These are phyloP conservation scores for Syndactyla subalaris DNA, from an alignment of 2,797 vertebrate species.

Conservation along the genomic window DNA sequence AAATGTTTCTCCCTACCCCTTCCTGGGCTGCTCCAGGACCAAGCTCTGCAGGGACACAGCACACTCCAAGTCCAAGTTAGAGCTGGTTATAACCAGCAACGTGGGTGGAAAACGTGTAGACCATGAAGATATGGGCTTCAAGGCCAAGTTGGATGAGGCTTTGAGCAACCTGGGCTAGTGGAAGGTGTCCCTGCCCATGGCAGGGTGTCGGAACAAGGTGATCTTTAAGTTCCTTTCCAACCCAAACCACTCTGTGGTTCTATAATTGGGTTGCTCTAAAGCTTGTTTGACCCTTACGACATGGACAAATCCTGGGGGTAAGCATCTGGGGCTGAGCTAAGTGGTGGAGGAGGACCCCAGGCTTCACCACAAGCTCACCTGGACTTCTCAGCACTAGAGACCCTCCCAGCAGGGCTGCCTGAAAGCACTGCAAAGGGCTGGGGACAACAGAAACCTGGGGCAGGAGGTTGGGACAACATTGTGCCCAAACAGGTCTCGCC, in stretches of 20 bases:
- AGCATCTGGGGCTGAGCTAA: neutral
- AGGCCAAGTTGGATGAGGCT: fast-evolving
- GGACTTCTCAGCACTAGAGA: neutral
- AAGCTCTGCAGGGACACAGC: neutral
- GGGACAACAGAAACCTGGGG: neutral
- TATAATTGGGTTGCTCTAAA: neutral
- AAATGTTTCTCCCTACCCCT: neutral
- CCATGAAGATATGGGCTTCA: neutral
- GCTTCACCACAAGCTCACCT: neutral
- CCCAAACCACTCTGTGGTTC: neutral
- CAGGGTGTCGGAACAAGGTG: neutral
- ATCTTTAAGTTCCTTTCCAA: neutral
- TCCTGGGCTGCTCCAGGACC: neutral
- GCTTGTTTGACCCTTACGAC: neutral
- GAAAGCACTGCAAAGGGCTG: neutral
- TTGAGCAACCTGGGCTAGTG: neutral
- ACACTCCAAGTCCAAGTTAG: neutral
- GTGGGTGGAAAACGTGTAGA: neutral
- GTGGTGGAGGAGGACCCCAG: neutral
- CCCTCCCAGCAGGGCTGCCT: neutral
- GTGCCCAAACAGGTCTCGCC: neutral
- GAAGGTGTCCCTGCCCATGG: neutral
- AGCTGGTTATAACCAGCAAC: neutral
- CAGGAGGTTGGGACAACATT: neutral
- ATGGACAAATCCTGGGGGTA: neutral